Percentiles rank a stretch among this genome's conserved stretches.
Evolutionary conservation across 1,140 invertebrate species (phyloP).

Genomic region (Latrodectus geometricus): DNA sequence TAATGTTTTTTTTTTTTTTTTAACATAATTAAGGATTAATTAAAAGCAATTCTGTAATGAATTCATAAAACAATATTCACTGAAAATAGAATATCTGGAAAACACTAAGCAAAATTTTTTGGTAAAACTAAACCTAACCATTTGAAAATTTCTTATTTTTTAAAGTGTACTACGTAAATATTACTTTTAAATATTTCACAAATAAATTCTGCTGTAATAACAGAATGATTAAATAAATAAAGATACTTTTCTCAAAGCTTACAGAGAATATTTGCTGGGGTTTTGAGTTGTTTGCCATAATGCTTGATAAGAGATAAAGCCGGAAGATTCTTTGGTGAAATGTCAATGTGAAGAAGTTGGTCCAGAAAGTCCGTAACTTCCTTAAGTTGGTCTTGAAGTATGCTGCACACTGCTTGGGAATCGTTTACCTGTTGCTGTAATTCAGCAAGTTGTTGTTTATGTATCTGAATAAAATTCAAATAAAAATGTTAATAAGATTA

Average conservation of each 20-base stretch:
- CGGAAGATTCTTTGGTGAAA: conserved; percentile 46
- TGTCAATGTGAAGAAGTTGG: conserved; percentile 57
- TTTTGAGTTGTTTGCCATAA: conserved; percentile 48
- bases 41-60: too few species aligned
- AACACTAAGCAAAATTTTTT: too few species aligned
- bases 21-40: too few species aligned
- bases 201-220: too few species aligned
- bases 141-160: too few species aligned
- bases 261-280: conserved; percentile 2
- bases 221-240: not conserved
- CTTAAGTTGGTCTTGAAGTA: conserved; percentile 53
- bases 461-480: conserved; percentile 19
- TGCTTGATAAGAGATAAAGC: conserved; percentile 51
- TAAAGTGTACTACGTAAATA: too few species aligned
- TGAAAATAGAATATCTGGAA: too few species aligned
- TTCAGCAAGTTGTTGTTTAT: conserved; percentile 53
- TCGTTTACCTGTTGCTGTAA: conserved; percentile 54
- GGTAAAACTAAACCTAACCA: too few species aligned
- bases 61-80: too few species aligned
- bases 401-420: conserved; percentile 51
- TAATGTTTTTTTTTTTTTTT: too few species aligned
- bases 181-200: too few species aligned
- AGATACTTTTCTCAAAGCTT: not conserved
- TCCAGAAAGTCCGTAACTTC: conserved; percentile 55
- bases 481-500: too few species aligned